These are phyloP conservation scores for Clanis bilineata DNA, from an alignment of 2,888 invertebrate species.

Conservation along the genomic window DNA sequence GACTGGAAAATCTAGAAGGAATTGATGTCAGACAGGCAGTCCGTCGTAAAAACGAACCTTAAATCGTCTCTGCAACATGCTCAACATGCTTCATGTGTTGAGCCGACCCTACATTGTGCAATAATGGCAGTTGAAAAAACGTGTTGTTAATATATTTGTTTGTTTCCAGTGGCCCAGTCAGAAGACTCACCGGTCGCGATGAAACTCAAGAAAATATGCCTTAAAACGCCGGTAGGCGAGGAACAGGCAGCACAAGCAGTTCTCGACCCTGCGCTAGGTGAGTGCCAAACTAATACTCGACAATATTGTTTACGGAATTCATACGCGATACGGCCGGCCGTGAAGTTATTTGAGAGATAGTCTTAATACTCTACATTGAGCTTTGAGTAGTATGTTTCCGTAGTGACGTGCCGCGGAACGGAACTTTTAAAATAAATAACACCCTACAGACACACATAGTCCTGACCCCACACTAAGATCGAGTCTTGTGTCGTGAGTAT, in stretches of 20 bases:
- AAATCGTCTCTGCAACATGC: no score
- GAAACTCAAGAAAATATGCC: conserved; percentile 88
- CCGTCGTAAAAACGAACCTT: no score
- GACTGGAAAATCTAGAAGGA: no score
- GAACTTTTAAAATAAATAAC: no score
- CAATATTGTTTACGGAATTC: conserved; percentile 3
- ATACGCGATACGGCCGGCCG: conserved; percentile 1
- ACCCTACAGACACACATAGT: no score
- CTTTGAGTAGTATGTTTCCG: neutral
- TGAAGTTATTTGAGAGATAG: conserved; percentile 4
- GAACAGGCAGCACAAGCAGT: conserved; percentile 87
- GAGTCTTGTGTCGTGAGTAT: no score
- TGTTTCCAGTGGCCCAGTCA: conserved; percentile 84
- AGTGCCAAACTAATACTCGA: conserved; percentile 30
- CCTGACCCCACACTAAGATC: no score
- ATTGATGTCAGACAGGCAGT: no score
- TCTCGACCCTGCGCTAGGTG: conserved; percentile 85
- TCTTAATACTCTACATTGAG: neutral
- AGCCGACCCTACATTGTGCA: no score
- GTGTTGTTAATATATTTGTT: neutral
- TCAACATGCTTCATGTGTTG: no score
- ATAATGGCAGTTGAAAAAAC: neutral
- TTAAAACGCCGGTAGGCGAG: conserved; percentile 86
- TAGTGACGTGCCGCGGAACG: neutral
- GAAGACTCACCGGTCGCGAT: conserved; percentile 86